Conservation (phyloP, 2,888 invertebrate species). For the Acrobasis suavella region DNA sequence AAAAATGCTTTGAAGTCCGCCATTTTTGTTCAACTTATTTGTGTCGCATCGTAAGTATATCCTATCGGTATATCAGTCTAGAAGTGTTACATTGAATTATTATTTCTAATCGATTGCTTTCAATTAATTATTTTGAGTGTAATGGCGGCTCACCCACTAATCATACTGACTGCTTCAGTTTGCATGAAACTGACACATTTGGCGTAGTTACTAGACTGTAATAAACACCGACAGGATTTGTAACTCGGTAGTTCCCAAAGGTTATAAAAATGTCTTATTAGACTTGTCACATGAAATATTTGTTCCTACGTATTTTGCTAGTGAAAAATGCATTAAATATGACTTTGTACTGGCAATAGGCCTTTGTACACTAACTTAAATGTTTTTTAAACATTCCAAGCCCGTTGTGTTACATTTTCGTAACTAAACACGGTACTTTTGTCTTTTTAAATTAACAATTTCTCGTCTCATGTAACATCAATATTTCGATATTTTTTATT, state of each 20-base stretch:
- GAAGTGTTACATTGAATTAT: neutral
- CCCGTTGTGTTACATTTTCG: slow-evolving; percentile 14
- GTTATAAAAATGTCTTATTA: neutral
- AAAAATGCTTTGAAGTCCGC: too few species aligned
- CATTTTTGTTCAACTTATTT: too few species aligned
- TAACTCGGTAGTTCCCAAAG: neutral
- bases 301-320: slow-evolving; percentile 13
- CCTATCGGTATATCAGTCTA: neutral
- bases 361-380: neutral
- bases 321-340: neutral
- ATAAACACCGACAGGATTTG: neutral
- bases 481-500: slow-evolving; percentile 27
- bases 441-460: slow-evolving; percentile 5
- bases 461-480: slow-evolving; percentile 9
- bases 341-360: slow-evolving; percentile 2
- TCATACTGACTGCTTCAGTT: slow-evolving; percentile 27
- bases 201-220: neutral
- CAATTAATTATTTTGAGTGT: slow-evolving; percentile 19
- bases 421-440: neutral
- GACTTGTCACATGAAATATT: neutral
- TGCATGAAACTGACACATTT: slow-evolving; percentile 26
- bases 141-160: slow-evolving; percentile 27
- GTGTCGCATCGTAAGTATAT: too few species aligned
- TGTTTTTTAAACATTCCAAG: slow-evolving; percentile 20
- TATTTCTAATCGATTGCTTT: slow-evolving; percentile 6